phyloP scores from a whole-genome alignment of 2,113 vertebrate genomes.

The Ancistrus triradiatus region DNA sequence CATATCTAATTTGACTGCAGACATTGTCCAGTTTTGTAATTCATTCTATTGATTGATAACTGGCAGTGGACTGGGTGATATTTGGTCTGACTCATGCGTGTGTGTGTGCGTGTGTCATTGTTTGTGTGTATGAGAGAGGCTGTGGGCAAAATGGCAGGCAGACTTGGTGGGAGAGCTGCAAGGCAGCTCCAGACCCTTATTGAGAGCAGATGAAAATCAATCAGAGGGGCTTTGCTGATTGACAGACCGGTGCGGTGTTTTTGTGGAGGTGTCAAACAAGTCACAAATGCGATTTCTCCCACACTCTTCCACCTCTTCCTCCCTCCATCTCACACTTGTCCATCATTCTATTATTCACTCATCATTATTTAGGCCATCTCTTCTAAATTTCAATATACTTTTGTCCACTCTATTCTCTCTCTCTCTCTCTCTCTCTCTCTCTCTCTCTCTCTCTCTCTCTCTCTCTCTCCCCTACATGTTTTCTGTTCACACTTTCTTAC shows the following conservation, averaged over 20 bases:
- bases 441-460: conserved; percentile 43
- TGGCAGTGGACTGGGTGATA: conserved; percentile 30
- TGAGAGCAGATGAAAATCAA: conserved; percentile 73
- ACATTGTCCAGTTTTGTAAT: conserved; percentile 17
- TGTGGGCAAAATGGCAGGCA: conserved; percentile 49
- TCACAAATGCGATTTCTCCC: conserved; percentile 62
- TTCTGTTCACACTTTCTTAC: conserved; percentile 20
- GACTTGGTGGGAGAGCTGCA: conserved; percentile 47
- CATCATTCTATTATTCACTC: conserved; percentile 63
- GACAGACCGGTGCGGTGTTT: conserved; percentile 70
- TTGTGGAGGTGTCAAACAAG: conserved; percentile 70
- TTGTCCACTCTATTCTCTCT: conserved; percentile 47
- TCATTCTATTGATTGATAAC: conserved; percentile 31
- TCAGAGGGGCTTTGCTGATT: conserved; percentile 61
- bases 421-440: conserved; percentile 51
- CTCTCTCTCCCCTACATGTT: neutral
- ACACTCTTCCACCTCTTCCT: conserved; percentile 33
- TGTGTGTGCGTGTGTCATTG: neutral
- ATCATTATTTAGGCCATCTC: conserved; percentile 64
- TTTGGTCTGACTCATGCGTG: conserved; percentile 9
- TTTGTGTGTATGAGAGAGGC: too few relatives aligned
- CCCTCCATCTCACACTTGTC: conserved; percentile 53
- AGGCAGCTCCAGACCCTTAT: conserved; percentile 63
- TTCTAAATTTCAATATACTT: conserved; percentile 57
- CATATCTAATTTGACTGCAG: conserved; percentile 19